These are phyloP conservation scores for Acromyrmex charruanus DNA, from an alignment of 1,140 invertebrate species.

Conservation along the genomic window DNA sequence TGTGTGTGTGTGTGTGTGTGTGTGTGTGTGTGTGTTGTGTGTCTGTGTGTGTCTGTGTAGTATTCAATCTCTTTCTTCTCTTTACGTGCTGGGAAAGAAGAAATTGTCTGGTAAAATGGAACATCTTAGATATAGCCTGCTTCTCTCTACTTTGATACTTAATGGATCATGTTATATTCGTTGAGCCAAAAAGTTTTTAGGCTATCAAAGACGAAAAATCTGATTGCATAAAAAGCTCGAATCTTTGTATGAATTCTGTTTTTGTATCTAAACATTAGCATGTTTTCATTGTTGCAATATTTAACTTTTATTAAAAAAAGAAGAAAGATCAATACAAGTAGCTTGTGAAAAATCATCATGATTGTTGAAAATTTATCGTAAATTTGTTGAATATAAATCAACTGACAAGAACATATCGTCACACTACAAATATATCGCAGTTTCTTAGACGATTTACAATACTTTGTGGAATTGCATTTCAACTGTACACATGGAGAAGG, in stretches of 20 bases:
- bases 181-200: constrained; percentile 45
- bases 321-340: background rate
- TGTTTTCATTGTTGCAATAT: background rate
- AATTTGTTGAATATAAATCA: background rate
- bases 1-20: too few species aligned
- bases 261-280: background rate
- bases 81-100: constrained; percentile 1
- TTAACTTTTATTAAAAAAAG: background rate
- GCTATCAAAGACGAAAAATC: constrained; percentile 15
- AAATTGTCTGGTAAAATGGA: constrained; percentile 41
- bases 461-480: constrained; percentile 18
- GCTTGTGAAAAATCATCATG: background rate
- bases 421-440: background rate
- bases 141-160: constrained; percentile 8
- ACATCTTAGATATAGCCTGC: constrained; percentile 36
- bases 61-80: constrained; percentile 26
- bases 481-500: background rate
- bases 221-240: background rate
- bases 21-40: too few species aligned
- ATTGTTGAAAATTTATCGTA: background rate
- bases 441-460: constrained; percentile 8
- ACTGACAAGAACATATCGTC: background rate
- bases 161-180: constrained; percentile 42
- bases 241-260: background rate
- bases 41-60: too few species aligned